These are phyloP conservation scores for Spondyliosoma cantharus DNA, from an alignment of 2,797 vertebrate genomes.

Conservation along the genomic window DNA sequence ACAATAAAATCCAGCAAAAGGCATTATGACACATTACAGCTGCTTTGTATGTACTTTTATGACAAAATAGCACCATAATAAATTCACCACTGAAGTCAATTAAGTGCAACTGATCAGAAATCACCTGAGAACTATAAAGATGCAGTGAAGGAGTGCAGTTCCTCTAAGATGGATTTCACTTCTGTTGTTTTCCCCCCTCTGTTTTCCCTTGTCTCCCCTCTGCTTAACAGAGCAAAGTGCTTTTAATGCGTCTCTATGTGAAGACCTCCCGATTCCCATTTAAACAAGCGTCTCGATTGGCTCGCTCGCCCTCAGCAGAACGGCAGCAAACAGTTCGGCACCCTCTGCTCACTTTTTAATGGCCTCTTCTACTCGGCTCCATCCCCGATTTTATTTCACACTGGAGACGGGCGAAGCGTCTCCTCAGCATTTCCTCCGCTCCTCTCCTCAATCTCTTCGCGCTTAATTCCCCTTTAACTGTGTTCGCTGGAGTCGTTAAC, in stretches of 20 bases:
- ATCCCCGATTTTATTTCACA: conserved; percentile 83
- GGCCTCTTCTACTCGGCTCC: conserved; percentile 71
- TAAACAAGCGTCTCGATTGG: conserved; percentile 74
- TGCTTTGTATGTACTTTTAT: conserved; percentile 39
- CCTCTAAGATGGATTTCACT: conserved; percentile 61
- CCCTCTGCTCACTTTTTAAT: conserved; percentile 80
- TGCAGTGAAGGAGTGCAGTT: conserved; percentile 50
- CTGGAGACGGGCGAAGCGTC: conserved; percentile 82
- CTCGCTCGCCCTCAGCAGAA: conserved; percentile 65
- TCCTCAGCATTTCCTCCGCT: conserved; percentile 83
- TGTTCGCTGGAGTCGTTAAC: conserved; percentile 85
- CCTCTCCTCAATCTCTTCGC: conserved; percentile 81
- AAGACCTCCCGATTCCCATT: conserved; percentile 73
- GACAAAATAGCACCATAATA: conserved; percentile 49
- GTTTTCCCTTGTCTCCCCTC: conserved; percentile 65
- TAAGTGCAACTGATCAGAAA: conserved; percentile 64
- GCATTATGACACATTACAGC: conserved; percentile 47
- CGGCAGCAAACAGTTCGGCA: conserved; percentile 70
- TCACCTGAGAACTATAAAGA: conserved; percentile 70
- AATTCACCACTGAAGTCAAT: conserved; percentile 54
- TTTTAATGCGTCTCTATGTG: conserved; percentile 77
- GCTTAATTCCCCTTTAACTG: conserved; percentile 87
- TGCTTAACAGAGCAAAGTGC: conserved; percentile 77
- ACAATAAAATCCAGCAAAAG: conserved; percentile 32
- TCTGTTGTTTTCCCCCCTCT: conserved; percentile 54